These are phyloP conservation scores for Symphodus melops DNA, from an alignment of 2,113 vertebrate genomes.

Conservation along the genomic window DNA sequence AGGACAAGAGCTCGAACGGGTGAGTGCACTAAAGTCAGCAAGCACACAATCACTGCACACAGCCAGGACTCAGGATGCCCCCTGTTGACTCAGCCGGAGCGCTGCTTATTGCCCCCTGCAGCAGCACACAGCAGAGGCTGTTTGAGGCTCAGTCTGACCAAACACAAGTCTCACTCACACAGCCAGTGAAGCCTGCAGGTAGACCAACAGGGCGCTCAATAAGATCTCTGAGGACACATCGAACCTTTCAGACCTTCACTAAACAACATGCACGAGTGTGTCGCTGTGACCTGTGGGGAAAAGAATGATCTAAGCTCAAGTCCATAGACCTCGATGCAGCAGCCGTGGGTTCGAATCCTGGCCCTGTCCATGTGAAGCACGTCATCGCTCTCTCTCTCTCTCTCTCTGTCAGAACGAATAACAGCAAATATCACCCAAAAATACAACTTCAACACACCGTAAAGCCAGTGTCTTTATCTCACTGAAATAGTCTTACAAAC, in stretches of 20 bases:
- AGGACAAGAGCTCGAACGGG: slow-evolving; percentile 79
- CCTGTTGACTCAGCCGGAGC: slow-evolving; percentile 28
- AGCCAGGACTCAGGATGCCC: slow-evolving; percentile 26
- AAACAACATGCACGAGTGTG: no score
- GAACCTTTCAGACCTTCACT: background rate
- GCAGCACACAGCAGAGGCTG: slow-evolving; percentile 18
- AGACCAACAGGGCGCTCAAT: background rate
- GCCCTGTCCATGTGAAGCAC: no score
- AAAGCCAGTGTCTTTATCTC: no score
- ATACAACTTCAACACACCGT: no score
- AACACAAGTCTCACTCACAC: background rate
- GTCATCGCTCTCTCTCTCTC: no score
- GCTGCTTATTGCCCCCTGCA: slow-evolving; percentile 33
- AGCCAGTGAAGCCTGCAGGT: background rate
- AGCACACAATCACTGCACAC: slow-evolving; percentile 8
- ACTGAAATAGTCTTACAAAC: no score
- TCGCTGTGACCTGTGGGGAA: no score
- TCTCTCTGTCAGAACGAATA: no score
- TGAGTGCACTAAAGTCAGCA: slow-evolving; percentile 52
- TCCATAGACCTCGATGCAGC: no score
- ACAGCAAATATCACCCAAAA: no score
- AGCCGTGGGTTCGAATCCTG: no score
- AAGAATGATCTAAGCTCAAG: no score
- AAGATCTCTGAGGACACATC: background rate
- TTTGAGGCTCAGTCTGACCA: slow-evolving; percentile 1